Evolutionary conservation across 2,113 vertebrate genomes (phyloP), one percentile per base, ranked within the genome.

Genomic region (Rhea pennata): DNA sequence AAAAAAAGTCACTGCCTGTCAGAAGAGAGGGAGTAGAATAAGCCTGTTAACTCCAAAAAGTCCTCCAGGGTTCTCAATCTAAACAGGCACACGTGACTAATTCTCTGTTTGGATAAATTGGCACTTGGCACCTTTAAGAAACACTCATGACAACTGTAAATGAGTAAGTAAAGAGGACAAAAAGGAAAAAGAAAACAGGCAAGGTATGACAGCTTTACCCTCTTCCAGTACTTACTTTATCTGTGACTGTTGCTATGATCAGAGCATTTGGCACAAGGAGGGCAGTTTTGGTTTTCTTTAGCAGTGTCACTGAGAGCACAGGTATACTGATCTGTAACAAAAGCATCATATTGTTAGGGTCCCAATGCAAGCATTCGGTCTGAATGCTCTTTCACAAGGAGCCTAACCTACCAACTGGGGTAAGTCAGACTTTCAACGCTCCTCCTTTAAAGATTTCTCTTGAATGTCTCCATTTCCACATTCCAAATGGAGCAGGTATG

Each of bases 201-300:
- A 62, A 13, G 50, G 6, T 54, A 21, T 12, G 69, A 33, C 6
- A 72, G 7, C 44, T 58, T 62, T 5, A 2, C 9, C 4, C 33
- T 74, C 7, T 53, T 48, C 4, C 12, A 69, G 40, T 78, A 97
- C 98, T 98, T 96, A 99, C 99, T 96, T 98, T 98, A 51, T 99
- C 99, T 39, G 98, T 98, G 20, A 98, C 95, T 2, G 99, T 99
- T 2, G 99, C 96, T 81, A 99, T 98, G 84, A 99, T 98, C 84
- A 99, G 95, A 56, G 99, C 99, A 77, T 99, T 99, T 97, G 99
- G 99, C 98, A 99, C 98, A 94, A 99, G 97, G 86, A 99, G 98
- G 48, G 99, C 99, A 33, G 99, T 99, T 97, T 99, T 99, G 40
- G 99, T 99, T 98, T 99, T 99, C 98, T 99, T 99, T 96, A 99